These are phyloP conservation scores for Myiopsitta monachus DNA, from an alignment of 2,113 vertebrate species.

Conservation along the genomic window DNA sequence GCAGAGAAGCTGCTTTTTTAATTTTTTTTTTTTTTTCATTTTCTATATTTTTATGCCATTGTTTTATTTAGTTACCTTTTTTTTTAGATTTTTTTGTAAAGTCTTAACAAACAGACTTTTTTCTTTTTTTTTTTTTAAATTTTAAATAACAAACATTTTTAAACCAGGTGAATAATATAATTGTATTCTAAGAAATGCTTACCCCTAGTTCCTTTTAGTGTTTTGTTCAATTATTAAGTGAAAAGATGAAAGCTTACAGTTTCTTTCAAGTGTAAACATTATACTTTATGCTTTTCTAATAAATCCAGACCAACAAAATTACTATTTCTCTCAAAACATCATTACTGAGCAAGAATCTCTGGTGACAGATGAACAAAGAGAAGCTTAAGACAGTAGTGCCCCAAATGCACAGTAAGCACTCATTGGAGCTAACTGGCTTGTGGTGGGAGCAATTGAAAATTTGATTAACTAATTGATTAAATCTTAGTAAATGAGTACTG, in stretches of 20 bases:
- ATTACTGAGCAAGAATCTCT: constrained; percentile 75
- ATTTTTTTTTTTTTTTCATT: not conserved
- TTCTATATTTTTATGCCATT: constrained; percentile 60
- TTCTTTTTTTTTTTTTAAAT: not conserved
- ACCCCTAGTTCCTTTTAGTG: constrained; percentile 58
- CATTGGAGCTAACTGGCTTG: constrained; percentile 59
- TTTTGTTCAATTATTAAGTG: constrained; percentile 72
- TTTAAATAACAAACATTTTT: constrained; percentile 65
- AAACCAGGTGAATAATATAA: constrained; percentile 72
- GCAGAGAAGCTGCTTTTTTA: constrained; percentile 69
- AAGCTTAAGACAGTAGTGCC: constrained; percentile 63
- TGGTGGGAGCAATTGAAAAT: constrained; percentile 58
- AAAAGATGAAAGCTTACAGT: constrained; percentile 69
- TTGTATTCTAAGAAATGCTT: constrained; percentile 69
- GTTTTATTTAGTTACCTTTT: constrained; percentile 21
- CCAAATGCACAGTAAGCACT: constrained; percentile 60
- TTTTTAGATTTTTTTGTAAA: constrained; percentile 26
- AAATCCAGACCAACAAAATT: constrained; percentile 66
- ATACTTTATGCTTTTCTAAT: constrained; percentile 62
- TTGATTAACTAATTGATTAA: constrained; percentile 72
- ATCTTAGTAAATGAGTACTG: constrained; percentile 69
- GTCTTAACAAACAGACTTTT: constrained; percentile 53
- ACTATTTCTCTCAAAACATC: constrained; percentile 65
- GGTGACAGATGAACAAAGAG: constrained; percentile 68
- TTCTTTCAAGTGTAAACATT: constrained; percentile 69